Base-by-base conservation (phyloP, 2,888 invertebrate species). In the Epistrophella euchroma region DNA sequence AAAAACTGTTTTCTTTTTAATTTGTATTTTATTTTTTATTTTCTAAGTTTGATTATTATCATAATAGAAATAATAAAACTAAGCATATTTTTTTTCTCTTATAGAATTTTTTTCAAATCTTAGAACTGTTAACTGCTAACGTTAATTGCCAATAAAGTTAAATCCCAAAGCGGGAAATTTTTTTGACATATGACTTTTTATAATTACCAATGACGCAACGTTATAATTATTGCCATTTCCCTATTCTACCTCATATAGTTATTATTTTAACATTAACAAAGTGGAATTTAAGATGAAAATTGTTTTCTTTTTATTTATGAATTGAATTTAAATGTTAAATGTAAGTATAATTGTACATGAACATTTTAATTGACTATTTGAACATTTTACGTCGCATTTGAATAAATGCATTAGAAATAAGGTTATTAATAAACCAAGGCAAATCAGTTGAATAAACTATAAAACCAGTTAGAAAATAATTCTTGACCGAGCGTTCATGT, bases 231-330 rank as follows among this genome's bases (percentile, higher is more conserved):
- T 28, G 28, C 32, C 5, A 32, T 32, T 32, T 32, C 32, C 32
- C 9, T 32, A 9, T 32, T 7, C 9, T 35, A 40, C 43, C 40
- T 40, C 6, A 6, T 43, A 43, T 7, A n/a, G 43, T 43, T n/a
- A 43, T 43, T 43, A 35, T 15, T 58, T 58, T 19, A 37, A 58
- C 35, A 37, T n/a, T n/a, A n/a, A n/a, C n/a, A 58, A 58, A 58
- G 37, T 37, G 37, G 37, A 58, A 28, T 9, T 37, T 37, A 37
- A 58, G 58, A 37, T 58, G 58, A 58, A 58, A 19, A 58, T 37
- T 58, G 11, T 35, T 58, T 35, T 35, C 11, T 35, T 11, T 15
- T 11, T 19, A 2, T 50, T 50, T 7, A 19, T 47, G 0, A 1
- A 47, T 50, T 25, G 1, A 15, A 25, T 25, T 6, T 15, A 0